Evolutionary conservation across 92 coral and sea anemone genomes (phyloP), one percentile per base, ranked within the genome.

Genomic region (Bergia sp.): DNA sequence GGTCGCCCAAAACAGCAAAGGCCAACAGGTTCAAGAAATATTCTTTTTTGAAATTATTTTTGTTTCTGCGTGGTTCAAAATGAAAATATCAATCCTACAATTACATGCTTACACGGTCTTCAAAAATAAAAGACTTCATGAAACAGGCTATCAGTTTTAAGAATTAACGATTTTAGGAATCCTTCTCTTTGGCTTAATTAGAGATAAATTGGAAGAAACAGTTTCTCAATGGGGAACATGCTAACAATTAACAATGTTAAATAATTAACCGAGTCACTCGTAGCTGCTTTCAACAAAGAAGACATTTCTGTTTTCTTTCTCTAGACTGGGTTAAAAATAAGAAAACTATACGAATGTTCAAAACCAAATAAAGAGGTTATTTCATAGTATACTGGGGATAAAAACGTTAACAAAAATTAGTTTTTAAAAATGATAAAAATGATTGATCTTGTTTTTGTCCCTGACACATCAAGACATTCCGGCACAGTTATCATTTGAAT

Each of bases 231-330:
- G 7, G 80, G 41, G 36, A 76, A 9, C 18, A 37, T 37, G 49
- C 53, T 40, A 43, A 69, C 50, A 67, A 45, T 20, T 45, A 10
- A 20, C 42, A 7, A 1, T 29, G 40, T 37, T 84, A 5, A 83
- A 83, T 84, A 45, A 84, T 84, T 71, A 43, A 84, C 20, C 13
- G 21, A 57, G 15, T 5, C 69, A 76, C 11, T 40, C 42, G 45
- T 47, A 84, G 79, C 79, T 69, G 40, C 77, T 84, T 84, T 84
- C 87, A 84, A 67, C 50, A 43, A 40, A 84, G 47, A 84, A 55
- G 7, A 3, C 50, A 39, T 44, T 10, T 69, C 38, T n/a, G 23
- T 8, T 6, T 72, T 84, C 39, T 18, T 43, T 23, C 20, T 45
- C 44, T 71, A 15, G 3, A 20, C 47, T 21, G 42, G 42, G 3